phyloP scores from a whole-genome alignment of 2,797 vertebrate species.

The Podargus strigoides region DNA sequence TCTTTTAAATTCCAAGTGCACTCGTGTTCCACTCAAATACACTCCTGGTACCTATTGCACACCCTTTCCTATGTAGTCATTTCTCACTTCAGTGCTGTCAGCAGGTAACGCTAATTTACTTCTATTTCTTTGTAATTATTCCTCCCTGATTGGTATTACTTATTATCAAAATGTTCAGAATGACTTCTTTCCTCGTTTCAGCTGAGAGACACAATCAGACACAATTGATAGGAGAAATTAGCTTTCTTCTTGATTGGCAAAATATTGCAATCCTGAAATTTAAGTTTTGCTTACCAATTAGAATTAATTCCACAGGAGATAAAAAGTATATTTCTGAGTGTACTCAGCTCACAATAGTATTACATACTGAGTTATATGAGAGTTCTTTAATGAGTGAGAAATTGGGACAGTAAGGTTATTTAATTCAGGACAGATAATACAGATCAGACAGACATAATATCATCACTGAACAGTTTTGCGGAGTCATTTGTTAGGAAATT shows the following conservation, averaged over 20 bases:
- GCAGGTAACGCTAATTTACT: constrained; percentile 52
- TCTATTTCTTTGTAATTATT: constrained; percentile 64
- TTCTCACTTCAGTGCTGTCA: constrained; percentile 62
- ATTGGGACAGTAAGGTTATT: not conserved
- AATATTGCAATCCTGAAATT: constrained; percentile 28
- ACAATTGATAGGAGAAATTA: constrained; percentile 45
- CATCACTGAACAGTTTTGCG: not conserved
- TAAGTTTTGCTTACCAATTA: constrained; percentile 12
- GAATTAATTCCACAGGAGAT: not conserved
- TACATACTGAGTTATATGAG: not conserved
- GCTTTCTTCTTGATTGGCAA: constrained; percentile 45
- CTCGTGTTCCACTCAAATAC: constrained; percentile 42
- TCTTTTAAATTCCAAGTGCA: constrained; percentile 31
- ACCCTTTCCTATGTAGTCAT: constrained; percentile 39
- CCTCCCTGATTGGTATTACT: constrained; percentile 50
- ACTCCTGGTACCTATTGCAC: constrained; percentile 10
- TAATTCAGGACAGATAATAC: not conserved
- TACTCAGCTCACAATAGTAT: not conserved
- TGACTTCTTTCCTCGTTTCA: constrained; percentile 47
- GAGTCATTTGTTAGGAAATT: not conserved
- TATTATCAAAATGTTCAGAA: constrained; percentile 53
- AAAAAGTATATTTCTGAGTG: not conserved
- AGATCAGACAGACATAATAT: not conserved
- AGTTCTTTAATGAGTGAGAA: not conserved
- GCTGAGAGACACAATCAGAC: constrained; percentile 54